phyloP scores from a whole-genome alignment of 2,797 vertebrate genomes.

The Phyllotis vaccarum region DNA sequence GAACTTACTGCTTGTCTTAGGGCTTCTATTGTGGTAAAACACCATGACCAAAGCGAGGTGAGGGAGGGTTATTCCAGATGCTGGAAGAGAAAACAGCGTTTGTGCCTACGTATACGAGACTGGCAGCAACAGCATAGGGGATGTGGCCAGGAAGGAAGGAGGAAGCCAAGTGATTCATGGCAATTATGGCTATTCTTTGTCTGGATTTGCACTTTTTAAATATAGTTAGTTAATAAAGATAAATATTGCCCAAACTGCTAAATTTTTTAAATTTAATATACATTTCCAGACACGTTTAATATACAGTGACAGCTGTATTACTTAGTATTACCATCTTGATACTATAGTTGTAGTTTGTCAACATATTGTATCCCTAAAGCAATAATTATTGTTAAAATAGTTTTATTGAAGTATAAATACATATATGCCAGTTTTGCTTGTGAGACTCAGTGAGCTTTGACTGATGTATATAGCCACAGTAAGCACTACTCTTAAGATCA shows the following conservation, averaged over 20 bases:
- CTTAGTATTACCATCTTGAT: constrained; percentile 48
- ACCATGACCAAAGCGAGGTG: not conserved
- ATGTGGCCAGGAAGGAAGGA: not conserved
- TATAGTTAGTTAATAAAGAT: constrained; percentile 52
- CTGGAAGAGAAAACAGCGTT: not conserved
- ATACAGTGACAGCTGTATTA: not conserved
- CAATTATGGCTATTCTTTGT: not conserved
- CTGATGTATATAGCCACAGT: not conserved
- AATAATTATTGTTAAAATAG: constrained; percentile 34
- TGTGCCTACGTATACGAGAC: not conserved
- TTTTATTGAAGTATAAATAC: constrained; percentile 47
- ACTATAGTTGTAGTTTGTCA: constrained; percentile 20
- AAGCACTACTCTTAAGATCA: constrained; percentile 12
- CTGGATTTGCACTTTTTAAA: constrained; percentile 47
- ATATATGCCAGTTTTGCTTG: not conserved
- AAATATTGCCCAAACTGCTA: constrained; percentile 24
- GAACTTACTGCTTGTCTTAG: not conserved
- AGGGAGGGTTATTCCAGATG: not conserved
- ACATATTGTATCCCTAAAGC: not conserved
- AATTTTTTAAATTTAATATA: constrained; percentile 60
- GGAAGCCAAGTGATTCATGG: not conserved
- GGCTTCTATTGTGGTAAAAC: not conserved
- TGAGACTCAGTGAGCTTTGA: constrained; percentile 29
- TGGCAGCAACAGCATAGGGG: not conserved
- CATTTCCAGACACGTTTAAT: not conserved